phyloP scores from a whole-genome alignment of 1,140 invertebrate genomes.

The Saccostrea cuccullata region DNA sequence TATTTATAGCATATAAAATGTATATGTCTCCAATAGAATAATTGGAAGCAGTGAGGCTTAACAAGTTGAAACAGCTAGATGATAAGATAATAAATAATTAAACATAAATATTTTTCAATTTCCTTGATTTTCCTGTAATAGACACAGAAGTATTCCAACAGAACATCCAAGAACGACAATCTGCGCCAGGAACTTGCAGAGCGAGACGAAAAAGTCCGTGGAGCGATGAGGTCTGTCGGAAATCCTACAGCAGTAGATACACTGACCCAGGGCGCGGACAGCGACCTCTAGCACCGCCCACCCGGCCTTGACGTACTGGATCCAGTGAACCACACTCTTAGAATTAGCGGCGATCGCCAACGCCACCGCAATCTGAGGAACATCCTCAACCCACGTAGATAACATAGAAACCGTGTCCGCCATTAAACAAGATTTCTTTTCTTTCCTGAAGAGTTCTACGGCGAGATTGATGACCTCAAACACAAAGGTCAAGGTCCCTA shows the following conservation, averaged over 20 bases:
- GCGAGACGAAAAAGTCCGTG: neutral
- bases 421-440: neutral
- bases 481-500: slow-evolving; percentile 3
- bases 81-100: too few relatives aligned
- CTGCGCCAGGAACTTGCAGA: slow-evolving; percentile 33
- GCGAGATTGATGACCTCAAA: slow-evolving; percentile 5
- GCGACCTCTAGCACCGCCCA: neutral
- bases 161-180: slow-evolving; percentile 53
- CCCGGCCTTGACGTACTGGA: neutral
- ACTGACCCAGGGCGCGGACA: neutral
- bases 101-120: neutral
- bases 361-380: neutral
- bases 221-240: neutral
- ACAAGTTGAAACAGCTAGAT: too few relatives aligned
- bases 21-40: too few relatives aligned
- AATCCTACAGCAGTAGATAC: neutral
- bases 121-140: slow-evolving; percentile 75
- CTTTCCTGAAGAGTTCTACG: neutral
- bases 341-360: neutral
- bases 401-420: slow-evolving; percentile 5
- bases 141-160: slow-evolving; percentile 37
- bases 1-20: too few relatives aligned
- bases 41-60: too few relatives aligned
- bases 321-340: neutral
- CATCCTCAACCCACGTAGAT: slow-evolving; percentile 10